Conservation (phyloP, 1,140 invertebrate genomes). For the Platyscapa corneri region DNA sequence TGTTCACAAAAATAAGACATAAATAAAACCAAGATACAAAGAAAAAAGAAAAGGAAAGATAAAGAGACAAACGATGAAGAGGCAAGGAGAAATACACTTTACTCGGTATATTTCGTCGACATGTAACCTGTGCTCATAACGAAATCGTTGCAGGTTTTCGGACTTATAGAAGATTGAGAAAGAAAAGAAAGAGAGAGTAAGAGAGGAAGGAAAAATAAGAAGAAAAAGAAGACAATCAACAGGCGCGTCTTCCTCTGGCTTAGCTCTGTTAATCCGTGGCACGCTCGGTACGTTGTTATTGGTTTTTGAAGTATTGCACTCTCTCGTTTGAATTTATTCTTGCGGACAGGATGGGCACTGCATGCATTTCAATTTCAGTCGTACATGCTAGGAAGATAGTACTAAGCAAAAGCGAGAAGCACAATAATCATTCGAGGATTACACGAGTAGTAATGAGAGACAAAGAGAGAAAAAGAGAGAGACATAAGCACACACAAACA, state of each 20-base stretch:
- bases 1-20: background rate
- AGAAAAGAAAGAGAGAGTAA: slow-evolving; percentile 23
- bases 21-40: too few species aligned
- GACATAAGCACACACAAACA: background rate
- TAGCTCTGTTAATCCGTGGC: slow-evolving; percentile 55
- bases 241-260: background rate
- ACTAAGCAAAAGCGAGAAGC: background rate
- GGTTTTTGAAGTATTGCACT: slow-evolving; percentile 49
- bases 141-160: slow-evolving; percentile 35
- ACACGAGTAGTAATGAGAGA: too few species aligned
- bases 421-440: background rate
- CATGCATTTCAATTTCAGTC: slow-evolving; percentile 51
- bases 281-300: slow-evolving; percentile 28
- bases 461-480: background rate
- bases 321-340: slow-evolving; percentile 48
- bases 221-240: slow-evolving; percentile 20
- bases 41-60: slow-evolving; percentile 1
- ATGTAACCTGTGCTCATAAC: slow-evolving; percentile 38
- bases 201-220: slow-evolving; percentile 33
- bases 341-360: slow-evolving; percentile 51
- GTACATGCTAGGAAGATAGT: background rate
- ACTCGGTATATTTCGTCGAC: slow-evolving; percentile 35
- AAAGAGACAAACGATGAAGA: background rate
- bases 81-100: background rate
- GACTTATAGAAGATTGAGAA: background rate